Evolutionary conservation across 2,113 vertebrate genomes (phyloP).

Genomic region (Excalfactoria chinensis): DNA sequence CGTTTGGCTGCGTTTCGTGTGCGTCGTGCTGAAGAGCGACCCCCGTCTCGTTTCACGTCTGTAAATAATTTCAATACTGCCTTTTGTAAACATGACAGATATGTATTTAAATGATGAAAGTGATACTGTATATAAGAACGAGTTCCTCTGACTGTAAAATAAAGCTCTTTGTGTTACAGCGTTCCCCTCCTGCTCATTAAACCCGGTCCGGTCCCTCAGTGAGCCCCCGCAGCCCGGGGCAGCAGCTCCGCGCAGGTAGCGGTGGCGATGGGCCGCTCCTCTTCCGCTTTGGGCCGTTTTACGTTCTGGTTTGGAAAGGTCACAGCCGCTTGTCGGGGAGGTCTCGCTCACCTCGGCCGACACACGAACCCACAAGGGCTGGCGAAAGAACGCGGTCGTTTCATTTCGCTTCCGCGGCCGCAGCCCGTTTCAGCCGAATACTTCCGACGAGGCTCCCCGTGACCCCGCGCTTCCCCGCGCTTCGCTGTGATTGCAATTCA

Average conservation of each 20-base stretch:
- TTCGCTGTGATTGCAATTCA: conserved; percentile 74
- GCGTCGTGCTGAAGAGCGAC: conserved; percentile 60
- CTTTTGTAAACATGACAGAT: conserved; percentile 68
- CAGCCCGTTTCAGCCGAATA: too few relatives aligned
- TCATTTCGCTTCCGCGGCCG: neutral
- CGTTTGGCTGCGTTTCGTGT: conserved; percentile 43
- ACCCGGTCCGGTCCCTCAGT: neutral
- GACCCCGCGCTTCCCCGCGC: conserved; percentile 58
- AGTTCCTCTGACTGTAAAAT: conserved; percentile 72
- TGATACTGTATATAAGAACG: conserved; percentile 75
- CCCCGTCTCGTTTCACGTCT: conserved; percentile 36
- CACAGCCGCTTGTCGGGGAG: neutral
- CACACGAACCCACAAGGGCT: too few relatives aligned
- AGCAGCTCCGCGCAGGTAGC: too few relatives aligned
- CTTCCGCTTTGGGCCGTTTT: neutral
- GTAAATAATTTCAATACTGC: conserved; percentile 76
- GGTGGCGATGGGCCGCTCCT: too few relatives aligned
- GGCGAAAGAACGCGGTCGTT: rapidly evolving
- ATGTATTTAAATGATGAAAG: conserved; percentile 74
- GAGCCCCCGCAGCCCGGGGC: neutral
- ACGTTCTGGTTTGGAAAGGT: neutral
- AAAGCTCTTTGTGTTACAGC: conserved; percentile 75
- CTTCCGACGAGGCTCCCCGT: conserved; percentile 58
- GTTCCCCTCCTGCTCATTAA: neutral
- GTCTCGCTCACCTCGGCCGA: neutral